Base-by-base conservation (phyloP, 2,888 invertebrate genomes). In the Sisyra terminalis region DNA sequence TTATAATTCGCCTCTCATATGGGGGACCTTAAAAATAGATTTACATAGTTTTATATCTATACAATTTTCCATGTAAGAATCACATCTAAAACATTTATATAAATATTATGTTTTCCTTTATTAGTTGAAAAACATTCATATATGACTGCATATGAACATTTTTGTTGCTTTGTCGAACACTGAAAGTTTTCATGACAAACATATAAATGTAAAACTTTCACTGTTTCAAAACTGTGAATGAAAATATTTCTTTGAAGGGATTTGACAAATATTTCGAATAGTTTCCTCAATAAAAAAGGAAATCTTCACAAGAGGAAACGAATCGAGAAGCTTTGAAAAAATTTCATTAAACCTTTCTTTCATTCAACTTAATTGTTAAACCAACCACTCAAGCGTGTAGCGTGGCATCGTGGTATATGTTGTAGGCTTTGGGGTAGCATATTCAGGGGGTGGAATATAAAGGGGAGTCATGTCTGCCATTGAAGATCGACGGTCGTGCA, bases 361-460 rank as follows among this genome's bases (percentile, higher is more conserved):
- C 6, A 15, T 34, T 34, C 13, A 15, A 15, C 16, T 14, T 13
- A 29, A 39, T 29, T 11, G 9, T 51, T 55, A 58, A 49, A 62
- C 62, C 55, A 62, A 53, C 62, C 62, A 62, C 53, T 63, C 62
- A 43, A 62, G 56, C 18, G 61, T 60, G 49, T 60, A 61, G 30
- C 57, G 56, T 47, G 55, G 53, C 43, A 56, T 52, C 11, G 55
- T 45, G n/a, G 48, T 46, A 47, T 43, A 29, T 29, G 18, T 40
- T 14, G 8, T 30, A 29, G 38, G 17, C 13, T 34, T 14, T 34
- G 34, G 15, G 11, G 15, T 5, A 37, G 15, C 15, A 16, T 37
- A 37, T 5, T 11, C 8, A 17, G 37, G 17, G n/a, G 37, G n/a
- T 14, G 32, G 32, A n/a, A 32, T 32, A 14, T 32, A 13, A 14